Evolutionary conservation across 2,797 vertebrate genomes (phyloP).

Genomic region (Myioborus melanocephalus): DNA sequence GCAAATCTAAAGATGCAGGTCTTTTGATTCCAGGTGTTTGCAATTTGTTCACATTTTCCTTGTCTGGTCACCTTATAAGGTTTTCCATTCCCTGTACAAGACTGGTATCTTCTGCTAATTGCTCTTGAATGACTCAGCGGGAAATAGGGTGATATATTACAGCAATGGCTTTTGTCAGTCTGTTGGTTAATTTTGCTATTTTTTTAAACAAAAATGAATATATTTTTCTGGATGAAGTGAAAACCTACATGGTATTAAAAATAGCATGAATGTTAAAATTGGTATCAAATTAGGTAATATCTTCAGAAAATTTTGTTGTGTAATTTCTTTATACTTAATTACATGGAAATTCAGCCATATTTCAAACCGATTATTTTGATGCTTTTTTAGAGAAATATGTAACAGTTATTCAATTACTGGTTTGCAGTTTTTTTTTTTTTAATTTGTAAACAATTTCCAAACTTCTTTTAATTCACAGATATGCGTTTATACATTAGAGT

Average conservation of each 20-base stretch:
- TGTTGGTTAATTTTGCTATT: not conserved
- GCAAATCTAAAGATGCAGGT: not conserved
- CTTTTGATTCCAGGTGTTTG: not conserved
- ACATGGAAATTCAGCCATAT: not conserved
- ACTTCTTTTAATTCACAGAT: fast-evolving
- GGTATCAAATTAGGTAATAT: not conserved
- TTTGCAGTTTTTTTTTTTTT: fast-evolving
- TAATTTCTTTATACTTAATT: not conserved
- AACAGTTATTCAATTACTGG: not conserved
- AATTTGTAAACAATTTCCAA: not conserved
- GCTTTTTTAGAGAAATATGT: not conserved
- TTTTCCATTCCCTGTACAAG: not conserved
- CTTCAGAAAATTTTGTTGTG: not conserved
- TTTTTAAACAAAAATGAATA: not conserved
- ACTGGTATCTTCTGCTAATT: not conserved
- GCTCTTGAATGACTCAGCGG: not conserved
- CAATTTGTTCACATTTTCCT: not conserved
- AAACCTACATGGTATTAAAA: not conserved
- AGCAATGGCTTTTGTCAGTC: not conserved
- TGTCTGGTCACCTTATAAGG: not conserved
- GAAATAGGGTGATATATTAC: not conserved
- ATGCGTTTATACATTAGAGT: not conserved
- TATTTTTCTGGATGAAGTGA: not conserved
- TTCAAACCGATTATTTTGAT: not conserved
- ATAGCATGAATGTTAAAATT: not conserved